These are phyloP conservation scores for Psammodynastes pulverulentus DNA, from an alignment of 2,113 vertebrate species.

Conservation along the genomic window DNA sequence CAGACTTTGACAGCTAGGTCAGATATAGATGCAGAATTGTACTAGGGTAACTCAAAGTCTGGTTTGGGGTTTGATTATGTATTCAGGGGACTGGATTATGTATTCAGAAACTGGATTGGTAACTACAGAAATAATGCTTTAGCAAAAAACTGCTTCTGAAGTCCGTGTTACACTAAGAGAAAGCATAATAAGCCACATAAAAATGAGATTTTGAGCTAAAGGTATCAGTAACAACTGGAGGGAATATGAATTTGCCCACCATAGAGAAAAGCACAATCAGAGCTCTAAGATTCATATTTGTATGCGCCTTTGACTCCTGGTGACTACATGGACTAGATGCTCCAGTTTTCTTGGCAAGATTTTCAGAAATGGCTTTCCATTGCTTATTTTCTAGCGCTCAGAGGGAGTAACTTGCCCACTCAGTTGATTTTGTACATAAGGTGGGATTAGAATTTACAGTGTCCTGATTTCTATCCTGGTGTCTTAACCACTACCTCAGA, in stretches of 20 bases:
- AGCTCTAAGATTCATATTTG: constrained; percentile 5
- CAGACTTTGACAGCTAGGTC: constrained; percentile 6
- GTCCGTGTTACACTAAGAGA: background rate
- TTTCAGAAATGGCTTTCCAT: background rate
- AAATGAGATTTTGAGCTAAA: constrained; percentile 2
- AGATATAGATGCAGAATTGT: constrained; percentile 15
- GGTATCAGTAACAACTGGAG: constrained; percentile 8
- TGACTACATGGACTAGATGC: background rate
- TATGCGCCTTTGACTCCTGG: background rate
- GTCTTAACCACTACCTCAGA: background rate
- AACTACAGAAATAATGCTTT: background rate
- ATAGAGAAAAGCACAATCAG: constrained; percentile 32
- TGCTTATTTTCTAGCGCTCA: background rate
- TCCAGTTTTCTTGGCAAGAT: background rate
- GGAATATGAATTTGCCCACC: constrained; percentile 38
- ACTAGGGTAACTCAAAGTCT: background rate
- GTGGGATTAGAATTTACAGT: background rate
- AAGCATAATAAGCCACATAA: constrained; percentile 27
- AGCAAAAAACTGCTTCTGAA: constrained; percentile 34
- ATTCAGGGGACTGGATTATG: constrained; percentile 9
- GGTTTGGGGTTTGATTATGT: constrained; percentile 20
- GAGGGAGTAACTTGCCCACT: background rate
- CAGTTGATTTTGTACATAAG: background rate
- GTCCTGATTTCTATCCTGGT: background rate
- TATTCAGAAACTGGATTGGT: constrained; percentile 8